Conservation (phyloP, 2,797 vertebrate species). For the Pteronotus mesoamericanus region DNA sequence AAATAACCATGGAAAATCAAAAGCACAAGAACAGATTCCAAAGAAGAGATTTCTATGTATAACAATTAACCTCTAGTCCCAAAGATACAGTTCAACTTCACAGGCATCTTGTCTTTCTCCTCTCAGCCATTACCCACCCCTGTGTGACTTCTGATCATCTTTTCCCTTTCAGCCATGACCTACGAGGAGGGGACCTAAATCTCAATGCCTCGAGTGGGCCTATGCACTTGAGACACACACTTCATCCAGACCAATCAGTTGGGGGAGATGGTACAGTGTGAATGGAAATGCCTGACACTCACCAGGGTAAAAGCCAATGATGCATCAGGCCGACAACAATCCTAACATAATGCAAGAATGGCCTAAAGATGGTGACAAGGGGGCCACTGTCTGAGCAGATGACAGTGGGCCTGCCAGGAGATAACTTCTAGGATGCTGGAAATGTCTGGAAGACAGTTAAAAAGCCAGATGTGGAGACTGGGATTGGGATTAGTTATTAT, state of each 20-base stretch:
- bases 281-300: background rate
- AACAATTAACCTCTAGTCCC: background rate
- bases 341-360: background rate
- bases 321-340: background rate
- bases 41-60: background rate
- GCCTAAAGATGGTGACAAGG: background rate
- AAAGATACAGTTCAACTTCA: background rate
- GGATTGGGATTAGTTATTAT: background rate
- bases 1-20: background rate
- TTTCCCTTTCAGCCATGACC: background rate
- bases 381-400: background rate
- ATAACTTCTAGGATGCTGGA: background rate
- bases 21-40: background rate
- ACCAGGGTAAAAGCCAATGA: background rate
- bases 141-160: background rate
- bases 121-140: background rate
- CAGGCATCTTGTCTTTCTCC: background rate
- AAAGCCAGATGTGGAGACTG: background rate
- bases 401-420: background rate
- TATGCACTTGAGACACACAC: background rate
- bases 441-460: background rate
- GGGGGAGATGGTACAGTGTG: background rate
- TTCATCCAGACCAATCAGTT: background rate
- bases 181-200: background rate
- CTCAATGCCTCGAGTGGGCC: background rate